Evolutionary conservation across 2,113 vertebrate species (phyloP).

Genomic region (Syngnathus floridae): DNA sequence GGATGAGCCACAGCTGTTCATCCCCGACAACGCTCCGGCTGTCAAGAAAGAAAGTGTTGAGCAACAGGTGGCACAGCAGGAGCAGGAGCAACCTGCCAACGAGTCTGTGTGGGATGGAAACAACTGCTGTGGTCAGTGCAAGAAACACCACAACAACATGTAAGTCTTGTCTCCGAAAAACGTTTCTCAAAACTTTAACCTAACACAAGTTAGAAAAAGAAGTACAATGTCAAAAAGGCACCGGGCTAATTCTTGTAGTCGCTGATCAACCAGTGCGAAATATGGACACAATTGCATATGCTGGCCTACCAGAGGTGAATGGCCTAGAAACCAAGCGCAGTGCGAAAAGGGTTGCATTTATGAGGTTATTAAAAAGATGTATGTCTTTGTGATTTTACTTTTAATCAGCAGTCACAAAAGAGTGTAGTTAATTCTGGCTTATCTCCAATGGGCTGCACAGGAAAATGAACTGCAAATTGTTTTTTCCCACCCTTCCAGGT

Average conservation of each 20-base stretch:
- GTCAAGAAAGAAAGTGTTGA: constrained; percentile 81
- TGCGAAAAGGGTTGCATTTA: no score
- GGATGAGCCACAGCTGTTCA: constrained; percentile 92
- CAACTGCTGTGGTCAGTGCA: constrained; percentile 93
- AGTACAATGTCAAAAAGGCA: not conserved
- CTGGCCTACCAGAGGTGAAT: no score
- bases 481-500: constrained; percentile 64
- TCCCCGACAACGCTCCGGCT: constrained; percentile 94
- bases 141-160: constrained; percentile 93
- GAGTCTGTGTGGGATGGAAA: constrained; percentile 84
- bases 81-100: constrained; percentile 67
- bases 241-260: no score
- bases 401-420: no score
- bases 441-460: not conserved
- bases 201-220: not conserved
- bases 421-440: no score
- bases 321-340: no score
- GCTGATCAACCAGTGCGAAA: no score
- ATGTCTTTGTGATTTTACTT: no score
- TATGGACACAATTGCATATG: no score
- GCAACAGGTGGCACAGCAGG: not conserved
- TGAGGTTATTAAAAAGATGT: no score
- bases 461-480: not conserved
- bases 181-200: not conserved
- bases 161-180: constrained; percentile 27